Conservation (phyloP, 2,888 invertebrate genomes). For the Atrina japonica region DNA sequence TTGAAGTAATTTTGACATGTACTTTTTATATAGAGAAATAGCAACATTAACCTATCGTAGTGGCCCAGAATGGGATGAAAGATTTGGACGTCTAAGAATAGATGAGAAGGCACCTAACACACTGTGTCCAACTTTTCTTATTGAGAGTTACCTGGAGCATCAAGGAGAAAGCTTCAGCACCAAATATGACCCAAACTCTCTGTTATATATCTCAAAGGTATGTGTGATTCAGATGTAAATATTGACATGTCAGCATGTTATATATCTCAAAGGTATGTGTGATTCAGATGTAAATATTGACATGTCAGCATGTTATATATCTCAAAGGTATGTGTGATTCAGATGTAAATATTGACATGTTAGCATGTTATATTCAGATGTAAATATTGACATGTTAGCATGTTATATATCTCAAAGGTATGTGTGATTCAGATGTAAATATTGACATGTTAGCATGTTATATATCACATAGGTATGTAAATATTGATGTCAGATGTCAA, state of each 20-base stretch:
- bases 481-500: too few relatives aligned
- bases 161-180: conserved; percentile 79
- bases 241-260: neutral
- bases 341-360: too few relatives aligned
- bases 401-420: too few relatives aligned
- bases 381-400: too few relatives aligned
- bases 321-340: too few relatives aligned
- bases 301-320: too few relatives aligned
- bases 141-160: conserved; percentile 80
- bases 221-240: neutral
- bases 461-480: too few relatives aligned
- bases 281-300: too few relatives aligned
- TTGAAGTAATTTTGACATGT: too few relatives aligned
- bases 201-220: conserved; percentile 80
- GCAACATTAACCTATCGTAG: conserved; percentile 80
- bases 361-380: too few relatives aligned
- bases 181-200: conserved; percentile 80
- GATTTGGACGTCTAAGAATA: conserved; percentile 76
- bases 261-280: neutral
- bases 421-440: too few relatives aligned
- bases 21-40: conserved; percentile 80
- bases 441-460: too few relatives aligned
- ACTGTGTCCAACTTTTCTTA: conserved; percentile 78
- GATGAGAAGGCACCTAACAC: conserved; percentile 61
- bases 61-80: conserved; percentile 79